Base-by-base conservation (phyloP, 92 coral and sea anemone species). In the Porites cylindrica region DNA sequence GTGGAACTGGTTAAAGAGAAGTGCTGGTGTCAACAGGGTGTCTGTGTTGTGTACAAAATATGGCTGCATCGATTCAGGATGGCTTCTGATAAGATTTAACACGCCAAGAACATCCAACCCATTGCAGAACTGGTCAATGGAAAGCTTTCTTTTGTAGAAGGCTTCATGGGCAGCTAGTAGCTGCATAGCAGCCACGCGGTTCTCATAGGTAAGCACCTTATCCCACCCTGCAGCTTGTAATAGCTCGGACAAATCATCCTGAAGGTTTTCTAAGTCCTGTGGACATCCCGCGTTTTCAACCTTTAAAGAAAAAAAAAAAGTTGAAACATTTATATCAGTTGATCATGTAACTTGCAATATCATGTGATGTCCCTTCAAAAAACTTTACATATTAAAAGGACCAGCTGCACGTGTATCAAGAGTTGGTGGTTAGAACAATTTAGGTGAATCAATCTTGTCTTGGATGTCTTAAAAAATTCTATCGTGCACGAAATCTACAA, bases 201-300 rank as follows among this genome's bases (percentile, higher is more conserved):
- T 72, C 56, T 72, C 77, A 72, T 43, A 72, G 54, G 77, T 72
- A 72, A 72, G 77, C 56, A 72, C 56, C 77, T 72, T 72, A 52
- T 72, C 77, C 77, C 77, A 72, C 60, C 77, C 77, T 72, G 58
- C 77, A 43, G 77, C 77, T 72, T 72, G 77, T 58, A 72, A n/a
- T 68, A 68, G 72, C 51, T 68, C 72, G 47, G 72, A 68, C 72
- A 26, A 68, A 68, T 68, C 72, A 68, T 26, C 51, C 72, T 26
- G 72, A 68, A 68, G 72, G 72, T 68, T 68, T 68, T 68, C 72
- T 68, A 68, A 68, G 72, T 68, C 72, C 72, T 68, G 50, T 68
- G 72, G 72, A 68, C 72, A 68, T 68, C 51, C 72, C 17, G 72
- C 72, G 8, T 26, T 68, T 68, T 68, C 72, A 68, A 68, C 72